phyloP scores from a whole-genome alignment of 2,888 invertebrate genomes.

The Chrysodeixis includens region DNA sequence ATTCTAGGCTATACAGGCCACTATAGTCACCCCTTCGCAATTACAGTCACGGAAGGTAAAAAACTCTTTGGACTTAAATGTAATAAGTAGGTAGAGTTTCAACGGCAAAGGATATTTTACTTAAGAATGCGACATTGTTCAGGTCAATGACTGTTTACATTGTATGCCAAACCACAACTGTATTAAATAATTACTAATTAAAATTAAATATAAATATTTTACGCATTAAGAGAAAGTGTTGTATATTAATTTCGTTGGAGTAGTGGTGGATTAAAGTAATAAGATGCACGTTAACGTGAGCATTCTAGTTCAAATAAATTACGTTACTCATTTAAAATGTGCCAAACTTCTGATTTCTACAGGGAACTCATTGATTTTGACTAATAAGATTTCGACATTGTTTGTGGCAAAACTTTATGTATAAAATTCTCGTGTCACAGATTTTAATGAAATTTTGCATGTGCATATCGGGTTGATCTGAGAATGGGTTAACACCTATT shows the following conservation, averaged over 20 bases:
- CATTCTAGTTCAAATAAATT: too few species aligned
- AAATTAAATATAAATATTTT: background rate
- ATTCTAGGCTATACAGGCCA: background rate
- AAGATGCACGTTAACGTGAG: too few species aligned
- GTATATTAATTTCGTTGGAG: background rate
- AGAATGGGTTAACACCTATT: too few species aligned
- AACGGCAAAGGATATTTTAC: constrained; percentile 12
- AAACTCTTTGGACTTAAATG: constrained; percentile 14
- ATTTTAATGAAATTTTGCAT: too few species aligned
- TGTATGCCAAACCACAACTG: constrained; percentile 5
- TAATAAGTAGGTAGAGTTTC: constrained; percentile 1
- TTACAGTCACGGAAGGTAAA: constrained; percentile 22
- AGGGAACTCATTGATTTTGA: too few species aligned
- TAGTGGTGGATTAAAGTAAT: too few species aligned
- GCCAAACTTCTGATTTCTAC: too few species aligned
- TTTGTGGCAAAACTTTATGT: too few species aligned
- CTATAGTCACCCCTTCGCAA: constrained; percentile 21
- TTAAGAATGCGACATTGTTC: constrained; percentile 13
- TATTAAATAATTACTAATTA: constrained; percentile 6
- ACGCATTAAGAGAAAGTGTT: constrained; percentile 5
- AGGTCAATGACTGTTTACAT: constrained; percentile 12
- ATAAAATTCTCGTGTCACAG: too few species aligned
- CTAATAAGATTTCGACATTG: too few species aligned
- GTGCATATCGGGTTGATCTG: too few species aligned
- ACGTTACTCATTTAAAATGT: too few species aligned